phyloP scores from a whole-genome alignment of 2,113 vertebrate genomes.

The Cranoglanis bouderius region DNA sequence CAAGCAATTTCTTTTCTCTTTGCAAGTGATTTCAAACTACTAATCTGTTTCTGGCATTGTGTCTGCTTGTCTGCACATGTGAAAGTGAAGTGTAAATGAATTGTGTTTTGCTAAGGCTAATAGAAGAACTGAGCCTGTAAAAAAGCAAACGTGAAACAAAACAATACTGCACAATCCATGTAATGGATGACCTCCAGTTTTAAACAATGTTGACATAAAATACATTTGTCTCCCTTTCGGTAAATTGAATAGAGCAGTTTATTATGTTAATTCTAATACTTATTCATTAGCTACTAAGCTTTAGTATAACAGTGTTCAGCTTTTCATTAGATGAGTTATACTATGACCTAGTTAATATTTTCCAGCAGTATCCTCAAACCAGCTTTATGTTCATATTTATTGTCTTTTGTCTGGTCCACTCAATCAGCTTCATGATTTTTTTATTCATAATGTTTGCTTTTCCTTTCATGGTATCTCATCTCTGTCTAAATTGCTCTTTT shows the following conservation, averaged over 20 bases:
- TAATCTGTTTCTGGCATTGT: not conserved
- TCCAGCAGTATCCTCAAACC: not conserved
- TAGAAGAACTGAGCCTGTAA: not conserved
- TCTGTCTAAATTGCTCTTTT: not conserved
- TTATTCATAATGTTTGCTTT: not conserved
- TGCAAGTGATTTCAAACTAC: not conserved
- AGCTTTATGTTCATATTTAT: not conserved
- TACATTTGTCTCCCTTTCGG: not conserved
- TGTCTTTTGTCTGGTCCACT: not conserved
- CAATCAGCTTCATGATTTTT: not conserved
- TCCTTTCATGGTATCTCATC: not conserved
- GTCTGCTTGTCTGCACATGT: not conserved
- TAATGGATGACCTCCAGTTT: not conserved
- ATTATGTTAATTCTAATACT: not conserved
- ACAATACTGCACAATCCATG: not conserved
- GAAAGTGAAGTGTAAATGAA: not conserved
- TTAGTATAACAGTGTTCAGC: not conserved
- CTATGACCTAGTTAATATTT: not conserved
- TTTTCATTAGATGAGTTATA: not conserved
- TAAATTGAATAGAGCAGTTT: not conserved
- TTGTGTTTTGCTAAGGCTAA: not conserved
- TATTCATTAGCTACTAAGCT: not conserved
- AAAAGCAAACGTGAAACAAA: not conserved
- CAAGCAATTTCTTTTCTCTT: not conserved
- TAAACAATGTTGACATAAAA: not conserved